Base-by-base conservation (phyloP, 1,140 invertebrate genomes). In the Meloidogyne chitwoodi region DNA sequence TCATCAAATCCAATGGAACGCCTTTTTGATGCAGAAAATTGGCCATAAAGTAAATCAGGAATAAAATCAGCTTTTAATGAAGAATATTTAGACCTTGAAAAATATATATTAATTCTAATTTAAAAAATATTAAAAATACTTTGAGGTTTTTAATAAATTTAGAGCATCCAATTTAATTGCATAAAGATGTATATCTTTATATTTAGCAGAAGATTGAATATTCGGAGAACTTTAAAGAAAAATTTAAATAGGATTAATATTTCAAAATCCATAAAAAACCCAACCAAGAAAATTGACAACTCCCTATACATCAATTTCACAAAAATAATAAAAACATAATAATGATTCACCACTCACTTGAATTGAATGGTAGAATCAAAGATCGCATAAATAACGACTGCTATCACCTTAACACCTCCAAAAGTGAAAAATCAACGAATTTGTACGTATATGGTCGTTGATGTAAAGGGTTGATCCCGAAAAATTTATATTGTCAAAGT, bases 61-160 rank as follows among this genome's bases (percentile, higher is more conserved):
- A 82, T 83, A 26, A 82, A 63, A 74, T 82, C 81, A 31, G 82
- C 81, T 41, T 84, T 82, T 29, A 82, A 73, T 34, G 77, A 81
- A 24, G 79, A 81, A 71, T 76, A 74, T 8, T 48, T 22, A 6
- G 16, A 78, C 12, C 66, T 70, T 48, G 11, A 14, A 27, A 44
- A 22, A 11, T 22, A 24, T n/a, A 29, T 24, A 16, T 24, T 19
- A n/a, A 76, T 67, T 67, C 78, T 14, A 31, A 31, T 76, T 22
- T 22, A 31, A 34, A 16, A 62, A 34, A 66, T 24, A n/a, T 31
- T 14, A 27, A 69, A 29, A 74, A 34, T 68, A 79, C 81, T 68
- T 77, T 24, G 84, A 73, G 5, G n/a, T 73, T 65, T 61, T 26
- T 8, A 82, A 12, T 56, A 82, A 16, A 48, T 82, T 66, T 27